phyloP scores from a whole-genome alignment of 2,797 vertebrate genomes.

The Rhabdophis nuchalis region DNA sequence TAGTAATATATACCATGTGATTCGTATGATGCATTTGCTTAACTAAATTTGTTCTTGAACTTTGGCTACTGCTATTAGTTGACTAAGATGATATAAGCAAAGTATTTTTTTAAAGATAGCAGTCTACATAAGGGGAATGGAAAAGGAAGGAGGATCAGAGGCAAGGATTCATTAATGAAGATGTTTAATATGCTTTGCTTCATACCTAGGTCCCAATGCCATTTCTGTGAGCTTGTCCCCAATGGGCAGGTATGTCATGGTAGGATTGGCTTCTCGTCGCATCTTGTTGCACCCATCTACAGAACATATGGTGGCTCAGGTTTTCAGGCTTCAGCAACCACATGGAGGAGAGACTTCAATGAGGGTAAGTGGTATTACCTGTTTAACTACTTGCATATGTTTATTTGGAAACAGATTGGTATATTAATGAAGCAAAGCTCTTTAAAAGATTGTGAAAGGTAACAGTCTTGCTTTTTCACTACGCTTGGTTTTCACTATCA shows the following conservation, averaged over 20 bases:
- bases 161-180: not conserved
- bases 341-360: slow-evolving; percentile 97
- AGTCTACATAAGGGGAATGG: not conserved
- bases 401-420: not conserved
- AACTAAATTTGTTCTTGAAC: not conserved
- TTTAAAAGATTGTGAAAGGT: not conserved
- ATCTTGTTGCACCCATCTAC: slow-evolving; percentile 96
- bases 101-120: not conserved
- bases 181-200: slow-evolving; percentile 39
- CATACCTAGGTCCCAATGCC: slow-evolving; percentile 86
- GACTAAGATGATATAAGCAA: not conserved
- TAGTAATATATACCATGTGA: not conserved
- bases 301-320: slow-evolving; percentile 99
- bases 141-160: not conserved
- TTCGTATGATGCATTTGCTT: not conserved
- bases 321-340: slow-evolving; percentile 96
- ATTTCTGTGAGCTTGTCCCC: slow-evolving; percentile 97
- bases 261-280: slow-evolving; percentile 92
- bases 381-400: not conserved
- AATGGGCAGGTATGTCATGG: slow-evolving; percentile 97
- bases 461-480: not conserved
- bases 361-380: slow-evolving; percentile 80
- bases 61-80: not conserved
- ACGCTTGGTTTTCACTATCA: not conserved
- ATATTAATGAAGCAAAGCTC: not conserved